These are phyloP conservation scores for Machimus atricapillus DNA, from an alignment of 2,888 invertebrate species.

Conservation along the genomic window DNA sequence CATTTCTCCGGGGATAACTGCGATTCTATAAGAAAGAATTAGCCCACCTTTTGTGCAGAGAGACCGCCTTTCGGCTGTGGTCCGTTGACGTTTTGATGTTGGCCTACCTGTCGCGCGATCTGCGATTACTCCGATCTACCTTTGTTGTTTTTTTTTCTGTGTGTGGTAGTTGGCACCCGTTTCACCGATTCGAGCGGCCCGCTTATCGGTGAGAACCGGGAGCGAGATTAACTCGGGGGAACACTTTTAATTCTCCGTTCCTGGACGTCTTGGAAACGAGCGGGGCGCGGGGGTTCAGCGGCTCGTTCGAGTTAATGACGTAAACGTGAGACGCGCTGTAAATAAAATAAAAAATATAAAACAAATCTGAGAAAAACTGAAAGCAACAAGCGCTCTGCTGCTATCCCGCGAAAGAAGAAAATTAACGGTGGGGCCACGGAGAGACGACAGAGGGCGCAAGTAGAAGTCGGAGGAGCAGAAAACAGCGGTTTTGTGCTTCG, in stretches of 20 bases:
- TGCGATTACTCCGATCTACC: neutral
- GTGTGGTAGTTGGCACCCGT: neutral
- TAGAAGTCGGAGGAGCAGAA: neutral
- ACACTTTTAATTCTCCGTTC: conserved; percentile 15
- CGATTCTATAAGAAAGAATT: conserved; percentile 32
- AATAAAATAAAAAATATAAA: neutral
- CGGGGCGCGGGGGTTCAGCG: neutral
- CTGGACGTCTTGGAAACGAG: neutral
- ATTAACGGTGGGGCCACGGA: neutral
- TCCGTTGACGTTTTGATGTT: neutral
- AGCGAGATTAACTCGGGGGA: neutral
- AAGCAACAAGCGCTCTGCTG: neutral
- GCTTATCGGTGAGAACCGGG: conserved; percentile 4
- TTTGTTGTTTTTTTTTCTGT: neutral
- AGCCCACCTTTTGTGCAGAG: neutral
- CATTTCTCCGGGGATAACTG: neutral
- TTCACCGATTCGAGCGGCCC: neutral
- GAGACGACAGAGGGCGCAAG: neutral
- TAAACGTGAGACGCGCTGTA: conserved; percentile 28
- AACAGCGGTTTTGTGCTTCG: conserved; percentile 8
- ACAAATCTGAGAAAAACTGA: conserved; percentile 30
- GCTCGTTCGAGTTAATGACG: conserved; percentile 13
- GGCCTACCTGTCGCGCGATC: conserved; percentile 16
- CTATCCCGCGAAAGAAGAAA: neutral
- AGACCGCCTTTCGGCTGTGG: neutral